Evolutionary conservation across 1,140 invertebrate genomes (phyloP), one percentile per base, ranked within the genome.

Genomic region (Cardiocondyla obscurior): DNA sequence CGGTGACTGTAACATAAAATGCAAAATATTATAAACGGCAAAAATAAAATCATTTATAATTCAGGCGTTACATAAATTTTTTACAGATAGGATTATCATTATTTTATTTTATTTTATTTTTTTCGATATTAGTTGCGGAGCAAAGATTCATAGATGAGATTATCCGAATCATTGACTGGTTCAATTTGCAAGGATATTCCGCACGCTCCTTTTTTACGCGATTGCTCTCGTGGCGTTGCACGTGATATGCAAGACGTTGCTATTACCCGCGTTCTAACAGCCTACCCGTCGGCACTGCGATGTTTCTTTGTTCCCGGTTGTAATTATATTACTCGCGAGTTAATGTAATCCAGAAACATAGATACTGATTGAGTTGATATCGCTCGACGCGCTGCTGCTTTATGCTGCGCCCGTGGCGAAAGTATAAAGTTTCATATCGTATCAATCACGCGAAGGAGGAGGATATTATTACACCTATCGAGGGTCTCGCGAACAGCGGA

Each of bases 301-400:
- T 79, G 25, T 46, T 53, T 79, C 74, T 79, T 79, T 79, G 74
- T 79, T 79, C 62, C 49, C 62, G 1, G 74, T 67, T 69, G 74
- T 79, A 79, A 79, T 79, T 79, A 79, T 79, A 79, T 79, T 79
- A 79, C 74, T 67, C 74, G 36, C 49, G 62, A 79, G 74, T 79
- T 79, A 79, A 79, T 79, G 46, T 79, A 79, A 79, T 79, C 74
- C 74, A 69, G 74, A 62, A 69, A 79, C 74, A 79, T 46, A 55
- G 62, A 77, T 67, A 79, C 74, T 30, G 74, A 79, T 79, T 79
- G 74, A 79, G 74, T 79, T 69, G 74, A 79, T 79, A 79, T 6
- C 73, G 74, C 49, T 64, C 22, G n/a, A 62, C 28, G 39, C 46
- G 46, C 57, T 53, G 62, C 49, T 69, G 74, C 62, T 79, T 79